Evolutionary conservation across 2,113 vertebrate genomes (phyloP), one percentile per base, ranked within the genome.

Genomic region (Centropus unirufus): DNA sequence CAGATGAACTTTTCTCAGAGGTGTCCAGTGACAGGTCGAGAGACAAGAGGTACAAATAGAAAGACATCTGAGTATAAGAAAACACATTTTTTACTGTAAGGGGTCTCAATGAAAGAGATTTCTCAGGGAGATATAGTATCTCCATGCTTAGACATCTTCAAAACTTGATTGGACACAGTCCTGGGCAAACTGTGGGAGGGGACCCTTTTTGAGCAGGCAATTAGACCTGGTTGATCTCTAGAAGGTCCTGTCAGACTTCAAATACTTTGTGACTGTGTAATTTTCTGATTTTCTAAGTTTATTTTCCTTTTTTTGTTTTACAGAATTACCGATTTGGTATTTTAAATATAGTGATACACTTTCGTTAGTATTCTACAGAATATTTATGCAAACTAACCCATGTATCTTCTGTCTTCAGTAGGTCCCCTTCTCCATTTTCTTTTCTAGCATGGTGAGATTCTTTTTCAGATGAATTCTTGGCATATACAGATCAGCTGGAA

Each of bases 11-110:
- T 14, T 49, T 69, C 26, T 59, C 27, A 51, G 8, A n/a, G 24
- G 8, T 0, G 0, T 19, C 9, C 29, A 72, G 49, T 34, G 23
- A 59, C 6, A 52, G 7, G 16, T 42, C 16, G 63, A 44, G 30
- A 30, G 30, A 21, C 26, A 59, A 14, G 12, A 16, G 42, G 42
- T 16, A 44, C 42, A 44, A 44, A 16, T 44, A 16, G 42, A 44
- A 44, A 58, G 36, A 29, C 3, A 21, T 17, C 2, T 69, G 32
- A 74, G 74, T 5, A 16, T 2, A 78, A 11, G 5, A 19, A 49
- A 36, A 21, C 1, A 0, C 1, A 8, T n/a, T 42, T 63, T 81
- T 62, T 20, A 30, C 15, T 20, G 22, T 39, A 5, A 7, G 5
- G 12, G 8, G 47, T 11, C 2, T 63, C 18, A 58, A 58, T 61